Evolutionary conservation across 2,797 vertebrate genomes (phyloP).

Genomic region (Pipistrellus pygmaeus): DNA sequence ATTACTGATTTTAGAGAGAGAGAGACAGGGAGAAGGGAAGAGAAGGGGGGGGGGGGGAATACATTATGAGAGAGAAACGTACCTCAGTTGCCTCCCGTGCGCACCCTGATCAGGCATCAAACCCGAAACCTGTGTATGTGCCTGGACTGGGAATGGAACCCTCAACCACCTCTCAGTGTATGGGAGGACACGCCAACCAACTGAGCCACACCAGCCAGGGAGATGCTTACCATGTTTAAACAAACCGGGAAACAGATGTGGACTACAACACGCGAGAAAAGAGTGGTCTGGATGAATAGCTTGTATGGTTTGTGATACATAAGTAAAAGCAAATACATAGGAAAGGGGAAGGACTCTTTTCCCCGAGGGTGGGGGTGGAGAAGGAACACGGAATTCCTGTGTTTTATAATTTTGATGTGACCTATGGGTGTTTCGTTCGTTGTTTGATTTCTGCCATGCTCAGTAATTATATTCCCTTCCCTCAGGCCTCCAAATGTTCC

Average conservation of each 20-base stretch:
- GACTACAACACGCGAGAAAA: neutral
- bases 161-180: neutral
- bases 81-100: neutral
- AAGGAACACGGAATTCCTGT: neutral
- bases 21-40: neutral
- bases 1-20: neutral
- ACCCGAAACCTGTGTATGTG: neutral
- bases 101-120: neutral
- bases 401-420: conserved; percentile 74
- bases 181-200: neutral
- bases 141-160: neutral
- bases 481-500: conserved; percentile 95
- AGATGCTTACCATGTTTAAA: conserved; percentile 34
- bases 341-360: neutral
- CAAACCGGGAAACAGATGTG: conserved; percentile 12
- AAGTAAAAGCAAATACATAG: conserved; percentile 25
- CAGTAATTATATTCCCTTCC: conserved; percentile 90
- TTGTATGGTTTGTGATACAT: neutral
- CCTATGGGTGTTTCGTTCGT: conserved; percentile 80
- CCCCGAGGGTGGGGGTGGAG: neutral
- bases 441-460: conserved; percentile 83
- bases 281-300: neutral
- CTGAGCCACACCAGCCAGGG: neutral
- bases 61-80: neutral
- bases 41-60: neutral